Evolutionary conservation across 2,113 vertebrate genomes (phyloP), one percentile per base, ranked within the genome.

Genomic region (Pavo muticus): DNA sequence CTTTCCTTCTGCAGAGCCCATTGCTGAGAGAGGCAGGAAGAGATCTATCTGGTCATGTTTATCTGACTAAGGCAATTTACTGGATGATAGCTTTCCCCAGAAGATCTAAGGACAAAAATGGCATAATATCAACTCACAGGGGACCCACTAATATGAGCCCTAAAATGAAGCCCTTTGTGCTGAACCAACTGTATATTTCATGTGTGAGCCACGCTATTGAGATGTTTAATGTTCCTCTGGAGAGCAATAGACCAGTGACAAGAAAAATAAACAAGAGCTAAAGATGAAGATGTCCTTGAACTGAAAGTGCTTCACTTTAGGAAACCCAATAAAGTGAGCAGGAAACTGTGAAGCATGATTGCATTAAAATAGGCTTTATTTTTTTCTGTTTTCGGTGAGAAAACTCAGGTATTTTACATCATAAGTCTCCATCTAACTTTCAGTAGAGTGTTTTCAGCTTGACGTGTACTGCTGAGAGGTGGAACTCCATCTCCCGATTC

Each of bases 261-360:
- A 96, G 95, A 97, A 96, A 96, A 96, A 95, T 96, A 97, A 97
- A 96, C 95, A 97, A 96, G 90, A 94, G 67, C 93, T 94, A 93
- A 88, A 93, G 95, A 97, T 90, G 91, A 95, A 96, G 94, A 96
- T 92, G 94, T 93, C 95, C 96, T 96, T 96, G 96, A 97, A 91
- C 95, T 6, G 16, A 91, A 94, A 97, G 93, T 94, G 85, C 87
- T 95, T 94, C 80, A 83, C 87, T 95, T 96, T 90, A 95, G 86
- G 87, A 93, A 96, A 86, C 68, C 80, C 21, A 93, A 78, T 91
- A 95, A 89, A 94, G 92, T 91, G 65, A 90, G 67, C 6, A 20
- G 91, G 89, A 94, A 87, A 93, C 57, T 81, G 82, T 88, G 87
- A 96, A 93, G 73, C 93, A 84, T 69, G 48, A 89, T 91, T 85